Conservation (phyloP, 2,797 vertebrate species). For the Taeniopygia guttata region DNA sequence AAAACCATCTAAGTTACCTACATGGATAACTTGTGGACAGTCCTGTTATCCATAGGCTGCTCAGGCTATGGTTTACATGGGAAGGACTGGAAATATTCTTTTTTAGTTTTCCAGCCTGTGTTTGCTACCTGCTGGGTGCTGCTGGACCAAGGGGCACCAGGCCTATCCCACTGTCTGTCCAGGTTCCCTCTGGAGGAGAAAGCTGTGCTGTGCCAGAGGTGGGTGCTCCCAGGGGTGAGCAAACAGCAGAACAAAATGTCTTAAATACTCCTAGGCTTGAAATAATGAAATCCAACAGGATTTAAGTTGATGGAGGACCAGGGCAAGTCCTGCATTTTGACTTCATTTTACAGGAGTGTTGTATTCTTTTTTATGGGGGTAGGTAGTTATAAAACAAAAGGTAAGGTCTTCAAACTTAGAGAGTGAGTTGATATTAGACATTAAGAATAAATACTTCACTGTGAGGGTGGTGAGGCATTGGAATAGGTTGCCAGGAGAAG, state of each 20-base stretch:
- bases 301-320: background rate
- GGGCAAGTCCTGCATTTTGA: rapidly evolving
- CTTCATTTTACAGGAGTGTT: background rate
- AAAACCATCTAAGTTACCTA: background rate
- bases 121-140: background rate
- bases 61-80: background rate
- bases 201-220: background rate
- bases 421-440: rapidly evolving
- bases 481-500: too few relatives aligned
- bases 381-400: background rate
- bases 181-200: background rate
- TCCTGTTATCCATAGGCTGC: background rate
- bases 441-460: background rate
- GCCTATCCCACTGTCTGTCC: background rate
- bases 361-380: background rate
- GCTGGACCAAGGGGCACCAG: background rate
- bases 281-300: background rate
- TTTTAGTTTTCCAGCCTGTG: background rate
- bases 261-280: background rate
- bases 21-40: background rate
- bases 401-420: background rate
- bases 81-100: background rate
- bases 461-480: background rate
- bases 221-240: background rate
- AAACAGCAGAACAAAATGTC: background rate